Evolutionary conservation across 2,113 vertebrate genomes (phyloP), one percentile per base, ranked within the genome.

Genomic region (Ceuthmochares aereus): DNA sequence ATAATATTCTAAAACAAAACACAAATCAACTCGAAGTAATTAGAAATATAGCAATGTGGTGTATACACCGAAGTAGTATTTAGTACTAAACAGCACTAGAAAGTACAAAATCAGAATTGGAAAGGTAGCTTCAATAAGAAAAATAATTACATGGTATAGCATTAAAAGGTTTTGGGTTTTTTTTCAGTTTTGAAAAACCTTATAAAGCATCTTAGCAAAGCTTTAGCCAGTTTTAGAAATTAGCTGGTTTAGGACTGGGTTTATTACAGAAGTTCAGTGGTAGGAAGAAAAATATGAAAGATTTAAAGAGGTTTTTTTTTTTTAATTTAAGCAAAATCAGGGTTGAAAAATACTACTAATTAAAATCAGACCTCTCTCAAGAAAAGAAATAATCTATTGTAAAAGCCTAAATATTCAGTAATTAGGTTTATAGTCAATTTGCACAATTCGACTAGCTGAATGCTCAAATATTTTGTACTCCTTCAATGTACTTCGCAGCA

Each of bases 281-380:
- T 32, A 82, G 78, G 47, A 74, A 66, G 37, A 55, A 85, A 84
- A 85, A 5, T 19, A 70, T 29, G 5, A 70, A 82, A 60, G 16
- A 63, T 29, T 63, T 37, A 49, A 3, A 82, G 16, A 8, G 6
- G 7, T 3, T 16, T 32, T 40, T 40, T 18, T 25, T 27, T 52
- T 75, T 30, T 36, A 30, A 58, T 26, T 72, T 37, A 29, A 0
- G 1, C 4, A 84, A 80, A 76, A 75, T 3, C 3, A 0, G 7
- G 8, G 10, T 25, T 68, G 27, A 80, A 92, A 66, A 76, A 72
- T 6, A 37, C 5, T 56, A 47, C 34, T 62, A 36, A 37, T 18
- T 68, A 69, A 90, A 87, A 66, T 47, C 22, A 89, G 55, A 55
- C 6, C 7, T 66, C 43, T 56, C 58, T 36, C 21, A 49, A 14